phyloP scores from a whole-genome alignment of 2,797 vertebrate species.

The Varecia variegata region DNA sequence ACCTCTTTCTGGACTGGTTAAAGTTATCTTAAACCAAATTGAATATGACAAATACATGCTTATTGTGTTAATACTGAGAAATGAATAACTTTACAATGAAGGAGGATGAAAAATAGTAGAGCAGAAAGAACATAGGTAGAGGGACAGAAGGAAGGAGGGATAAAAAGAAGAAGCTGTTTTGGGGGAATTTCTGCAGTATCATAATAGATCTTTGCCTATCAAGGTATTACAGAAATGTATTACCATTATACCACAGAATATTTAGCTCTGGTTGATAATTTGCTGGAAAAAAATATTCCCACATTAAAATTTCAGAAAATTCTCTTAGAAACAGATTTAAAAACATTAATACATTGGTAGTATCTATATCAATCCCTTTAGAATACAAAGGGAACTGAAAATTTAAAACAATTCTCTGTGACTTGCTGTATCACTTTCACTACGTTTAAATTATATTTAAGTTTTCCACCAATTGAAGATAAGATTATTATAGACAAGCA shows the following conservation, averaged over 20 bases:
- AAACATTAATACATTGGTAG: constrained; percentile 17
- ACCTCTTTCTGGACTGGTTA: background rate
- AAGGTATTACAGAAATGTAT: background rate
- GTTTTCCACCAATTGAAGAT: background rate
- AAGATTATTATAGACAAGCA: background rate
- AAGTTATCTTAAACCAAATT: background rate
- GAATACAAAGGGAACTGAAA: background rate
- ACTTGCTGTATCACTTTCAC: background rate
- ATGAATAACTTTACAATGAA: background rate
- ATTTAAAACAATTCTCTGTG: constrained; percentile 14
- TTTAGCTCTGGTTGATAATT: background rate
- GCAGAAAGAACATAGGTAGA: background rate
- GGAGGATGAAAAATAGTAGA: background rate
- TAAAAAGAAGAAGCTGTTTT: background rate
- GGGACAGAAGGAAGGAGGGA: background rate
- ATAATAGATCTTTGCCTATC: background rate
- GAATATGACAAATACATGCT: background rate
- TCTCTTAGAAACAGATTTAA: constrained; percentile 9
- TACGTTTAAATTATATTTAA: background rate
- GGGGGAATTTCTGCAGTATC: background rate
- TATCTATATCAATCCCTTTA: background rate
- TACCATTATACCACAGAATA: background rate
- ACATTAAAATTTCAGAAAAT: background rate
- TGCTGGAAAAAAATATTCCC: constrained; percentile 2
- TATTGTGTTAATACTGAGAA: background rate